Conservation (phyloP, 1,140 invertebrate genomes). For the Leptinotarsa undecemlineata region DNA sequence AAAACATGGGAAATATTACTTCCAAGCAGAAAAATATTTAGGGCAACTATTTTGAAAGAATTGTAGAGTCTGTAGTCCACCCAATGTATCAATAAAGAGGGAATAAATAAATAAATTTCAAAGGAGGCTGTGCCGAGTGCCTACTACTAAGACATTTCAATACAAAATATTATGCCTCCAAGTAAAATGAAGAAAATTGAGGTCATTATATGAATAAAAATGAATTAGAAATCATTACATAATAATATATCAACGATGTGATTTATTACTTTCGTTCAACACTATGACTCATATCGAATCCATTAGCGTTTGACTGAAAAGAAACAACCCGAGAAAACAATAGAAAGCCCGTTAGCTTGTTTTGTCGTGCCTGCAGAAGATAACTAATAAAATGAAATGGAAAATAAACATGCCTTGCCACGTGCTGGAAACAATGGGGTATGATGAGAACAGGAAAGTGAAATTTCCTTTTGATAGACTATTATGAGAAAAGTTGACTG, state of each 20-base stretch:
- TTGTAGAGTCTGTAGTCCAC: too few species aligned
- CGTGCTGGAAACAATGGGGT: not conserved
- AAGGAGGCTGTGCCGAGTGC: too few species aligned
- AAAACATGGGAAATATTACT: too few species aligned
- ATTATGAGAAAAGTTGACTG: not conserved
- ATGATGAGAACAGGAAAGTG: not conserved
- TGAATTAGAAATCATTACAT: not conserved
- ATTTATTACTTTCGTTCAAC: not conserved
- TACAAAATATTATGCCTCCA: too few species aligned
- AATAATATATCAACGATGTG: not conserved
- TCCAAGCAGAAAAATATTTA: too few species aligned
- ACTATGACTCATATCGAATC: not conserved
- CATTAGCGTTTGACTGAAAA: not conserved
- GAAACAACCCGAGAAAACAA: not conserved
- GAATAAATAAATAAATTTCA: too few species aligned
- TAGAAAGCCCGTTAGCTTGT: not conserved
- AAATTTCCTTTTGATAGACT: conserved; percentile 2
- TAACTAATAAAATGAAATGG: not conserved
- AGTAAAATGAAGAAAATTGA: not conserved
- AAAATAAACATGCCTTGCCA: conserved; percentile 5
- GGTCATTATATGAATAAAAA: not conserved
- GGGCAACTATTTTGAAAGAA: too few species aligned
- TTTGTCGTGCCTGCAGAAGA: not conserved
- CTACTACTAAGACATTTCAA: too few species aligned
- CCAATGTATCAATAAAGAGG: too few species aligned